Evolutionary conservation across 1,140 invertebrate species (phyloP).

Genomic region (Popillia japonica): DNA sequence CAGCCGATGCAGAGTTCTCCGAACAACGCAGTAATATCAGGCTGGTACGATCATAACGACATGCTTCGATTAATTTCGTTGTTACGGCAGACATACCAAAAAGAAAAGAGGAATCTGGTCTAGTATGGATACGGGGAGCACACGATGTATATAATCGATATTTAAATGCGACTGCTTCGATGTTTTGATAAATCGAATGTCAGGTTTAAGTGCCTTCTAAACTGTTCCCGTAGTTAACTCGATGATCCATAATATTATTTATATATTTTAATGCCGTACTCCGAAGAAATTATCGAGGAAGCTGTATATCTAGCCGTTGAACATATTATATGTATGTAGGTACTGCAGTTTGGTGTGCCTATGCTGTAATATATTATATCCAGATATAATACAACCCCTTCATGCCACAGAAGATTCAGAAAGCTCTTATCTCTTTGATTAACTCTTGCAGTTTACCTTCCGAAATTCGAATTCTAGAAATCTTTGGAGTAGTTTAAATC

Average conservation of each 20-base stretch:
- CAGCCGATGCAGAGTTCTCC: neutral
- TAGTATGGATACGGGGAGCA: neutral
- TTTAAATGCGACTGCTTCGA: constrained; percentile 16
- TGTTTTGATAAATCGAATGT: constrained; percentile 23
- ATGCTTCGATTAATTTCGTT: constrained; percentile 31
- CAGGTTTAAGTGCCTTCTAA: neutral
- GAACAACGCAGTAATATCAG: neutral
- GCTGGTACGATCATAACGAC: neutral
- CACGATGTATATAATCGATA: neutral
- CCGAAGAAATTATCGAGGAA: neutral
- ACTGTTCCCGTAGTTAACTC: neutral
- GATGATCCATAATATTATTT: constrained; percentile 4
- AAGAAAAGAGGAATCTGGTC: neutral
- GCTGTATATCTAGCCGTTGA: too few relatives aligned
- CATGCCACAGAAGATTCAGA: too few relatives aligned
- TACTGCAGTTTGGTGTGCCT: too few relatives aligned
- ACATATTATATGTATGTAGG: too few relatives aligned
- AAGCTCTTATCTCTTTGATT: too few relatives aligned
- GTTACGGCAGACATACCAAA: constrained; percentile 1
- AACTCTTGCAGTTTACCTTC: too few relatives aligned
- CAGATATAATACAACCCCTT: too few relatives aligned
- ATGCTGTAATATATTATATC: too few relatives aligned
- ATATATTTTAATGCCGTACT: neutral
- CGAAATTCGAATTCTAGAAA: too few relatives aligned
- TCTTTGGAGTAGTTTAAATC: too few relatives aligned